Conservation (phyloP, 2,113 vertebrate genomes). For the Leucoraja erinaceus region DNA sequence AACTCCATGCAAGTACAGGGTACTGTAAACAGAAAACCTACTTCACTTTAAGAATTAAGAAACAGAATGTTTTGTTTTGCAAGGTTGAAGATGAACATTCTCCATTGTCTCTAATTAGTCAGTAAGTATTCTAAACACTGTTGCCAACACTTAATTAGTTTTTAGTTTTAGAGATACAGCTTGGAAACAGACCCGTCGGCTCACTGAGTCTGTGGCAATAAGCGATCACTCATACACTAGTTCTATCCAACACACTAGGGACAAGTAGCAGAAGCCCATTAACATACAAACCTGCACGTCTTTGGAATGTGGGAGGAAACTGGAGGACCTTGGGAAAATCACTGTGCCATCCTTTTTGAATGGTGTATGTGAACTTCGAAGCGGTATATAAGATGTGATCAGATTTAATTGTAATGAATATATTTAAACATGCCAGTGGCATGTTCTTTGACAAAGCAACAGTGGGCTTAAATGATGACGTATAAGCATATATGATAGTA, state of each 20-base stretch:
- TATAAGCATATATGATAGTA: slow-evolving; percentile 77
- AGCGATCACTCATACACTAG: no score
- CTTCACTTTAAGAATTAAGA: neutral
- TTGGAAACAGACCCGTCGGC: no score
- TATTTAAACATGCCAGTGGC: slow-evolving; percentile 87
- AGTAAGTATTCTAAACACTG: neutral
- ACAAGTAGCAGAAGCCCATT: no score
- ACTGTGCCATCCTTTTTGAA: neutral
- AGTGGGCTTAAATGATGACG: slow-evolving; percentile 71
- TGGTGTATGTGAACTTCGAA: neutral
- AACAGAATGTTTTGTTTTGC: neutral
- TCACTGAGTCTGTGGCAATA: no score
- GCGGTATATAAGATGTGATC: slow-evolving; percentile 67
- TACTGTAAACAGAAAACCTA: neutral
- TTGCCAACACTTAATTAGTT: no score
- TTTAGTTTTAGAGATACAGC: no score
- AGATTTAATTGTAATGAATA: slow-evolving; percentile 75
- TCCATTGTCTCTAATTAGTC: neutral
- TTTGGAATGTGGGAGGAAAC: no score
- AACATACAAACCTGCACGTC: no score
- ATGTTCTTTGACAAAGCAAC: slow-evolving; percentile 67
- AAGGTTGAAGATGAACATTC: neutral
- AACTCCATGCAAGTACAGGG: neutral
- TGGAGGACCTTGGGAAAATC: no score
- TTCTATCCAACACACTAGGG: no score